These are phyloP conservation scores for Macrotis lagotis DNA, from an alignment of 2,113 vertebrate genomes.

Conservation along the genomic window DNA sequence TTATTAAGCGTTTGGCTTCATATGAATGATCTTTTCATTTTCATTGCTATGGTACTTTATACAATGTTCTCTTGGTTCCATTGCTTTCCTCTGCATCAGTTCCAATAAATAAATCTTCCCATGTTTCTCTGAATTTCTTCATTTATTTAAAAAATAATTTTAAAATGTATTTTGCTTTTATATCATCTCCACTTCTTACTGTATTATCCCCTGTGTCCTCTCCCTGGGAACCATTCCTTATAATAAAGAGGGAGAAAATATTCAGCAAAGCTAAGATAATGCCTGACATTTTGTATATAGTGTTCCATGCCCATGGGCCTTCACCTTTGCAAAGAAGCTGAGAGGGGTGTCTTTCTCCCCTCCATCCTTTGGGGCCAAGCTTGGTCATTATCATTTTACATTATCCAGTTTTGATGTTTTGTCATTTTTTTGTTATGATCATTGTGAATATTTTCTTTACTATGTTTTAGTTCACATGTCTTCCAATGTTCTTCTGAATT, in stretches of 20 bases:
- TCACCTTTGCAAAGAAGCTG: neutral
- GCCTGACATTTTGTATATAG: neutral
- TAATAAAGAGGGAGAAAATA: neutral
- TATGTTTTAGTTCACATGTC: too few relatives aligned
- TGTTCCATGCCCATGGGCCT: neutral
- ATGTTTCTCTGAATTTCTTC: neutral
- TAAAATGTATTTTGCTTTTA: neutral
- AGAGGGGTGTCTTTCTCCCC: neutral
- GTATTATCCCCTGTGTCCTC: neutral
- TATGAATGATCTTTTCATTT: neutral
- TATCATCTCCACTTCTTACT: neutral
- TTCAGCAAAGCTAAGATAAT: neutral
- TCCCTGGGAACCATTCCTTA: neutral
- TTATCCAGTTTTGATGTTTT: neutral
- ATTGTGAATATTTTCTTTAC: neutral
- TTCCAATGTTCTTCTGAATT: too few relatives aligned
- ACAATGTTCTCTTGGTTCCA: neutral
- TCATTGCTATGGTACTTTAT: neutral
- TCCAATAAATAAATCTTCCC: neutral
- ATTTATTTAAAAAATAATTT: neutral
- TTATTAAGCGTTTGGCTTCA: neutral
- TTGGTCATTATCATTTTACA: neutral
- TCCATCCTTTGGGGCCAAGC: neutral
- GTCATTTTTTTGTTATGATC: neutral
- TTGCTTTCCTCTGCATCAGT: neutral